Evolutionary conservation across 2,113 vertebrate genomes (phyloP), one percentile per base, ranked within the genome.

Genomic region (Oryzias javanicus): DNA sequence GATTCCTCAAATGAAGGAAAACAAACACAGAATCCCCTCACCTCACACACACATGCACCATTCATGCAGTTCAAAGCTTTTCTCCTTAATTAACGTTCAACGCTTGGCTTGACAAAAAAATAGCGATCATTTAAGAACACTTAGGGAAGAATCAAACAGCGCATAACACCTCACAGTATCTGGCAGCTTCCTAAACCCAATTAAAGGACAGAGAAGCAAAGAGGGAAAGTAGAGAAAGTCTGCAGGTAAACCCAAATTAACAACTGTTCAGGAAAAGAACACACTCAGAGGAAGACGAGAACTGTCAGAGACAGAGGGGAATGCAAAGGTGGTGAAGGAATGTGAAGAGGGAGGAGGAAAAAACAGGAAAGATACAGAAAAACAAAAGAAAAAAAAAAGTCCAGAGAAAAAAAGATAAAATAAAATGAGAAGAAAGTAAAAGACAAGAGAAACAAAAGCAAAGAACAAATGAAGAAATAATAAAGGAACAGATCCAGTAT

Each of bases 41-140:
- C 60, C 52, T 42, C 54, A 50, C 48, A 42, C 49, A 50, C 46
- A 44, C 51, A 67, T 50, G 56, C 68, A 47, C 64, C 41, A 54
- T 17, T 7, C 6, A n/a, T 47, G 58, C 68, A 78, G 76, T 84
- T 87, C 77, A 87, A 81, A 85, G 79, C 81, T 65, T 84, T 86
- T 70, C 67, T 83, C 76, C 83, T 82, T 86, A 90, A 90, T 88
- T 87, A 84, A 85, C 50, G 71, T 64, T 87, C 83, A 82, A 87
- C 74, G 82, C 83, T 86, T 84, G 80, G 70, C 74, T 88, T 86
- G 74, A 88, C 74, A 73, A 87, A 90, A 85, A 88, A 86, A 87
- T 84, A 87, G 83, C 66, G 69, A 90, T 84, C 82, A 85, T 87
- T 89, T 87, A 86, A 85, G 82, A 87, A 80, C 80, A 79, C 80